Evolutionary conservation across 37 sponge, comb jelly and placozoan genomes (phyloP).

Genomic region (Dysidea cf. avara): DNA sequence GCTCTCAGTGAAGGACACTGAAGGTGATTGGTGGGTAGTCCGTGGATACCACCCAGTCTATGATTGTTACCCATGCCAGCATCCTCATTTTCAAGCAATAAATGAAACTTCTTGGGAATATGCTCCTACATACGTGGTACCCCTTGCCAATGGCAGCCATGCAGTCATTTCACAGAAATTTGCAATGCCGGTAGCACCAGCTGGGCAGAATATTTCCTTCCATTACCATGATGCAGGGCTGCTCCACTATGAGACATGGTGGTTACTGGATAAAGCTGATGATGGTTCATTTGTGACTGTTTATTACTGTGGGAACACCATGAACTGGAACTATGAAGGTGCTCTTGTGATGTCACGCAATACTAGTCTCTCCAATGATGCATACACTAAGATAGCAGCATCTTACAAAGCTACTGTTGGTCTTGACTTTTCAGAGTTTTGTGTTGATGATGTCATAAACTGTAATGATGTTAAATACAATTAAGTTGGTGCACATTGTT

Average conservation of each 20-base stretch:
- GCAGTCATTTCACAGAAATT: too few species aligned
- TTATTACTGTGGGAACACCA: slow-evolving; percentile 17
- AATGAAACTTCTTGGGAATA: slow-evolving; percentile 10
- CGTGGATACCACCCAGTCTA: slow-evolving; percentile 1
- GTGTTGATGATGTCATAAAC: too few species aligned
- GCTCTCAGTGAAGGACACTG: background rate
- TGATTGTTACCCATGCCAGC: slow-evolving; percentile 25
- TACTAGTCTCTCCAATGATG: background rate
- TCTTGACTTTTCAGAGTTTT: slow-evolving; percentile 2
- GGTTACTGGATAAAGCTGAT: slow-evolving; percentile 9
- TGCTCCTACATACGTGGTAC: background rate
- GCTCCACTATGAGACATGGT: slow-evolving; percentile 19
- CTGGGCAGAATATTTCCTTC: slow-evolving; percentile 14
- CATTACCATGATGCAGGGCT: slow-evolving; percentile 16
- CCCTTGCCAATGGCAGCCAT: slow-evolving; percentile 3
- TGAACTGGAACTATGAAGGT: slow-evolving; percentile 27
- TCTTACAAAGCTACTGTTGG: slow-evolving; percentile 5
- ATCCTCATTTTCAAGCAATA: background rate
- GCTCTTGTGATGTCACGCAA: slow-evolving; percentile 3
- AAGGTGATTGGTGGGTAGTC: slow-evolving; percentile 12
- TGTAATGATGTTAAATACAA: too few species aligned
- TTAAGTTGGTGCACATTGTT: too few species aligned
- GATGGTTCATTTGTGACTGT: slow-evolving; percentile 3
- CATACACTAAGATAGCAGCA: slow-evolving; percentile 3
- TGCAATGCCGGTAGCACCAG: too few species aligned